These are phyloP conservation scores for Porites cylindrica DNA, from an alignment of 92 coral and sea anemone species.

Conservation along the genomic window DNA sequence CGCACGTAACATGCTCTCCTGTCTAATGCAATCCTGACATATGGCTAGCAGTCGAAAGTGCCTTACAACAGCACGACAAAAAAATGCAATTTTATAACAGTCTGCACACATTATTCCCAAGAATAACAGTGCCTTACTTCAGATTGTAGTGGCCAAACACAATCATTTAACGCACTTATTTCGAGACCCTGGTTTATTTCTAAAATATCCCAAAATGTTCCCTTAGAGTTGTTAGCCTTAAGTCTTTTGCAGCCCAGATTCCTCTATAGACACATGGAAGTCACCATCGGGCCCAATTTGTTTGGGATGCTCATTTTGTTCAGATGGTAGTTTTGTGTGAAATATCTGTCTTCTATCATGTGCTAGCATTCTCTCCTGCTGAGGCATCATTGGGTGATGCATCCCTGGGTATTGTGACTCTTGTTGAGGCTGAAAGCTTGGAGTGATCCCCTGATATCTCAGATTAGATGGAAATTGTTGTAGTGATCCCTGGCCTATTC, in stretches of 20 bases:
- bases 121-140: too few species aligned
- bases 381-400: not conserved
- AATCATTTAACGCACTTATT: too few species aligned
- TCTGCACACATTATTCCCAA: too few species aligned
- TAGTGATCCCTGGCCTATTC: constrained; percentile 9
- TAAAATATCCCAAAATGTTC: too few species aligned
- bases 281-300: constrained; percentile 9
- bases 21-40: too few species aligned
- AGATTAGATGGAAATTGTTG: not conserved
- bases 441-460: not conserved
- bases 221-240: not conserved
- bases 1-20: too few species aligned
- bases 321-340: constrained; percentile 14
- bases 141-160: too few species aligned
- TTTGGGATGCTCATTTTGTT: constrained; percentile 18
- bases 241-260: constrained; percentile 4
- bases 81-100: too few species aligned
- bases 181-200: not conserved
- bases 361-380: not conserved
- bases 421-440: constrained; percentile 8
- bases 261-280: constrained; percentile 11
- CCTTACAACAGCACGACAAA: too few species aligned
- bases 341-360: constrained; percentile 1
- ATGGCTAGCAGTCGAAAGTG: too few species aligned
- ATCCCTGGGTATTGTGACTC: constrained; percentile 1